Conservation (phyloP, 1,140 invertebrate species). For the Dreissena rostriformis region DNA sequence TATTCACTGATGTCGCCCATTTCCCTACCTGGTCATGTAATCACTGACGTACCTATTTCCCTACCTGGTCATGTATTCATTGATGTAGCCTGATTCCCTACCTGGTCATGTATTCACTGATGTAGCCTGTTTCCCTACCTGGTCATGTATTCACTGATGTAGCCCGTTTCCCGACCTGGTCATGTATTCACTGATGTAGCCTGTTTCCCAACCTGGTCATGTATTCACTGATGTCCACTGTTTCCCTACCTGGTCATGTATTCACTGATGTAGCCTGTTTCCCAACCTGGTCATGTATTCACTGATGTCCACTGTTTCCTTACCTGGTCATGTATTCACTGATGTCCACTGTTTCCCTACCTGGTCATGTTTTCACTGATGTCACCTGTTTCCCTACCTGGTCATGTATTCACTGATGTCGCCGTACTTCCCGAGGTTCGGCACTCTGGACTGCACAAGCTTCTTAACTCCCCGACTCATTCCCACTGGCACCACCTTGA, state of each 20-base stretch:
- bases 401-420: slow-evolving; percentile 95
- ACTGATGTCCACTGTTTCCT: slow-evolving; percentile 87
- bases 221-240: slow-evolving; percentile 94
- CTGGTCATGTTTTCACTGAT: slow-evolving; percentile 92
- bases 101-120: background rate
- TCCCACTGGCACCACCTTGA: slow-evolving; percentile 89
- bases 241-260: slow-evolving; percentile 85
- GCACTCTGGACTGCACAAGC: slow-evolving; percentile 91
- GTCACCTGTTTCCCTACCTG: slow-evolving; percentile 83
- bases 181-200: background rate
- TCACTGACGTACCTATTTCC: slow-evolving; percentile 97
- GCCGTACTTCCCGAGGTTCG: slow-evolving; percentile 92
- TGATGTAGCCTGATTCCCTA: too few relatives aligned
- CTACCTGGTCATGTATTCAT: too few relatives aligned
- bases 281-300: slow-evolving; percentile 88
- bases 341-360: slow-evolving; percentile 86
- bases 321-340: slow-evolving; percentile 89
- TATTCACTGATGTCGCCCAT: too few relatives aligned
- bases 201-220: slow-evolving; percentile 81
- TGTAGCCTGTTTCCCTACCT: too few relatives aligned
- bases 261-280: slow-evolving; percentile 90
- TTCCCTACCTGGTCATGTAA: slow-evolving; percentile 85
- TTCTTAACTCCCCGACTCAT: slow-evolving; percentile 97
- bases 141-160: background rate
- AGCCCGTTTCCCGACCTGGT: slow-evolving; percentile 90